Base-by-base conservation (phyloP, 2,888 invertebrate species). In the Thumatha senex region DNA sequence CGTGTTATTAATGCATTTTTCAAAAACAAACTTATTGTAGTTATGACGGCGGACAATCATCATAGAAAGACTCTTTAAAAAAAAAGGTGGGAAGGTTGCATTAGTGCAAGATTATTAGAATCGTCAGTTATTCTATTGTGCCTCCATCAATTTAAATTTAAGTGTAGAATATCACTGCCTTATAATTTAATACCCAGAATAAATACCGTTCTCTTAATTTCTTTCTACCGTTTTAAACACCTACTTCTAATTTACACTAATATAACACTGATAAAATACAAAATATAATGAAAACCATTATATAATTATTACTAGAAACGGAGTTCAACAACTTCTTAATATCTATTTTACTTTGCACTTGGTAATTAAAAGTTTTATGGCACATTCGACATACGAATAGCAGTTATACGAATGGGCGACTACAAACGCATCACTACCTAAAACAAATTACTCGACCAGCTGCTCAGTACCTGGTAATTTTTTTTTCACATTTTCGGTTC, bases 251-350 rank as follows among this genome's bases (percentile, higher is more conserved):
- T 43, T 43, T 43, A 43, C 43, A 43, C 43, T 43, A 35, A 43
- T 43, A 35, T 34, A 43, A 43, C 34, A 43, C 43, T 43, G 40
- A 30, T 40, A 34, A 43, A 43, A 34, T 34, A 33, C 18, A 34
- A 18, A 44, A 40, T 45, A 45, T 46, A 15, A 51, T 48, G 33
- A 46, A 46, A 42, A 33, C 41, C 42, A 46, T 45, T 41, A 42
- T 33, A 18, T 18, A 49, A 44, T 38, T 39, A 43, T 33, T 24
- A 14, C 33, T 24, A 40, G 42, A 44, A 51, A 49, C 40, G 10
- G 46, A 44, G 51, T 44, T 56, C 55, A 51, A 48, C 46, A 56
- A 48, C 55, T 48, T 40, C 30, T 48, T 51, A 40, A 55, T 51
- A 36, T 40, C 39, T 47, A 35, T 34, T 43, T 43, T 43, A 43